Conservation (phyloP, 2,797 vertebrate species). For the Pipistrellus pygmaeus region DNA sequence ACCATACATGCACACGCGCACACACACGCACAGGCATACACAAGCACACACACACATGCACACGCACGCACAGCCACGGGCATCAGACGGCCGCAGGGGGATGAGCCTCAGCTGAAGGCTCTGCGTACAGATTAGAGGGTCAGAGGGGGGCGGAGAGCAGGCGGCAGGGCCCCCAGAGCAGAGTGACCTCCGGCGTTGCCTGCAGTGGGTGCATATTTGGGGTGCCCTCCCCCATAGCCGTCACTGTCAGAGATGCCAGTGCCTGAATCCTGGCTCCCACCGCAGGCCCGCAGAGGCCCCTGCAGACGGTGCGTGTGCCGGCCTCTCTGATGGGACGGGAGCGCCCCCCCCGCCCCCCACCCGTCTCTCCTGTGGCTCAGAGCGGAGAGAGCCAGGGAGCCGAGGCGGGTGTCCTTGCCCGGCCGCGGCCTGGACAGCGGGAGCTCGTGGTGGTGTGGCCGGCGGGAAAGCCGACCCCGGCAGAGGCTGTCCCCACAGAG, state of each 20-base stretch:
- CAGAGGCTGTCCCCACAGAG: too few species aligned
- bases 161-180: not conserved
- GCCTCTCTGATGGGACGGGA: not conserved
- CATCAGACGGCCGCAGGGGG: too few species aligned
- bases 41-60: too few species aligned
- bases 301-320: not conserved
- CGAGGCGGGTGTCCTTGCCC: not conserved
- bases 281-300: not conserved
- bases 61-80: too few species aligned
- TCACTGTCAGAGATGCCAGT: not conserved
- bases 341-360: not conserved
- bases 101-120: not conserved
- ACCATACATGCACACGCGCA: too few species aligned
- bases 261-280: not conserved
- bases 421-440: not conserved
- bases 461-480: too few species aligned
- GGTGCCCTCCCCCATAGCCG: not conserved
- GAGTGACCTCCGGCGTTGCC: too few species aligned
- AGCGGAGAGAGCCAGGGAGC: not conserved
- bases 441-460: not conserved
- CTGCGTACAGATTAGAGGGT: not conserved
- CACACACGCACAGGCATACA: too few species aligned
- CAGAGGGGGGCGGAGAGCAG: not conserved
- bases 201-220: not conserved
- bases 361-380: not conserved